Conservation (phyloP, 2,888 invertebrate genomes). For the Formica aserva region DNA sequence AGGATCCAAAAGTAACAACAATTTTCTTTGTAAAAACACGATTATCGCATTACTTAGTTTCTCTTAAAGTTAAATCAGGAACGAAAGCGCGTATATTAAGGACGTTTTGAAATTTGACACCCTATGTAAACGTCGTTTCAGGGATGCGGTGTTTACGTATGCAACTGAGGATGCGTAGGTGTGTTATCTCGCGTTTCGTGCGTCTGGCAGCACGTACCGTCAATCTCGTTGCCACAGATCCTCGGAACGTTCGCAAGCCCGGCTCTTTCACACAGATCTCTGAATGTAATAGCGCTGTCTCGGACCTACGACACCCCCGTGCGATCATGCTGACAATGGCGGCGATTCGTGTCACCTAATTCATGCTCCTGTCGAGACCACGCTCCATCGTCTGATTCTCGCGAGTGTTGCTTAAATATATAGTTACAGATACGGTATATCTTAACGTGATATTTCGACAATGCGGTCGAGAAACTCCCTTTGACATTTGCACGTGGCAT, state of each 20-base stretch:
- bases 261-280: slow-evolving; percentile 57
- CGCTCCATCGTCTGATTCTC: neutral
- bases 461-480: neutral
- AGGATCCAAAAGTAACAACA: neutral
- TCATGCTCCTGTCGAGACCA: slow-evolving; percentile 6
- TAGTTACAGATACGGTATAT: neutral
- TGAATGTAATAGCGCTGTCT: slow-evolving; percentile 65
- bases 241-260: slow-evolving; percentile 61
- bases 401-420: neutral
- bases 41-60: neutral
- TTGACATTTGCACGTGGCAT: neutral
- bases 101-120: neutral
- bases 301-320: slow-evolving; percentile 16
- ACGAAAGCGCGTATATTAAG: neutral
- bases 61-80: neutral
- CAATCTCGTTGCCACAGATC: slow-evolving; percentile 69
- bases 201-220: slow-evolving; percentile 71
- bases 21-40: neutral
- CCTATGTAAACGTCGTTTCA: slow-evolving; percentile 53
- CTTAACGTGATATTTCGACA: neutral
- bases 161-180: slow-evolving; percentile 62
- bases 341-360: slow-evolving; percentile 31
- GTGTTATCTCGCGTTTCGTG: slow-evolving; percentile 73
- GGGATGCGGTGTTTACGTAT: slow-evolving; percentile 65
- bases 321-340: slow-evolving; percentile 51